These are phyloP conservation scores for Ephydatia muelleri DNA, from an alignment of 37 sponge, comb jelly and placozoan species.

Conservation along the genomic window DNA sequence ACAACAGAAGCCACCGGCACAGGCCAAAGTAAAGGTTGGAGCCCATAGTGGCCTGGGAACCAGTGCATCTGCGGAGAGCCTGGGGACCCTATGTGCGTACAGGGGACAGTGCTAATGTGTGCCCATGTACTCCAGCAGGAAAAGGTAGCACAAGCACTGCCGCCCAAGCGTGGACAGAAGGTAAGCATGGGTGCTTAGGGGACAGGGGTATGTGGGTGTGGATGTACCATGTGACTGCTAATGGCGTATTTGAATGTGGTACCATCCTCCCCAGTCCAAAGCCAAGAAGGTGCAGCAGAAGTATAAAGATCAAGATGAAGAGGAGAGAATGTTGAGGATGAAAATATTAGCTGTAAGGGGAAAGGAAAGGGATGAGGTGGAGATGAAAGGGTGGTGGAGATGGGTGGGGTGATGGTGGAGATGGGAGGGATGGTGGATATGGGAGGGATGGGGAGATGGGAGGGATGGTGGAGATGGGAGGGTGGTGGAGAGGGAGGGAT, in stretches of 20 bases:
- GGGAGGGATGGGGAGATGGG: too few species aligned
- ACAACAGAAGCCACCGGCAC: background rate
- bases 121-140: background rate
- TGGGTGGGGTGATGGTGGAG: too few species aligned
- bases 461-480: too few species aligned
- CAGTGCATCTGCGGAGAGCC: background rate
- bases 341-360: constrained; percentile 62
- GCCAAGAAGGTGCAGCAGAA: constrained; percentile 77
- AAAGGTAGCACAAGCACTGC: background rate
- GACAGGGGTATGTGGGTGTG: background rate
- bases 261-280: constrained; percentile 55
- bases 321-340: constrained; percentile 76
- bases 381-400: too few species aligned
- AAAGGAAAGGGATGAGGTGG: too few species aligned
- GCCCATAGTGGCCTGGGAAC: background rate
- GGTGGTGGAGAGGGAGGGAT: too few species aligned
- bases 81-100: background rate
- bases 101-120: too few species aligned
- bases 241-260: background rate
- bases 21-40: background rate
- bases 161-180: constrained; percentile 81
- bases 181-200: constrained; percentile 6
- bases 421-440: too few species aligned
- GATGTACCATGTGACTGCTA: background rate
- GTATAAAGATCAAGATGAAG: constrained; percentile 94